These are phyloP conservation scores for Formica aserva DNA, from an alignment of 2,888 invertebrate genomes.

Conservation along the genomic window DNA sequence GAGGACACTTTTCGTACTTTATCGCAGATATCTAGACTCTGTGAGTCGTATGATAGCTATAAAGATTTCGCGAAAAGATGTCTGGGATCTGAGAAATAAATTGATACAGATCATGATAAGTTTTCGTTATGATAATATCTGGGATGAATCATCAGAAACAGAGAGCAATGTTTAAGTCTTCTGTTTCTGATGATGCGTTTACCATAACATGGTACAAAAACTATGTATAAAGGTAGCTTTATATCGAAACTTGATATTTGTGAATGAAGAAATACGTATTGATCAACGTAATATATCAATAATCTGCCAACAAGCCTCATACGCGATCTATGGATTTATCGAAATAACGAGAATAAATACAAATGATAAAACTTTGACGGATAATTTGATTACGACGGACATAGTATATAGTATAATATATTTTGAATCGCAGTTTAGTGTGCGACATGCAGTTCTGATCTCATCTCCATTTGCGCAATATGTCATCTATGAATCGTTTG, in stretches of 20 bases:
- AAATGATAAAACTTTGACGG: neutral
- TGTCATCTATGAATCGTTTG: neutral
- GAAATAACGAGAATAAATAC: neutral
- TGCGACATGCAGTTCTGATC: neutral
- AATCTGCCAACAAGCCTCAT: neutral
- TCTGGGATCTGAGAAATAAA: slow-evolving; percentile 2
- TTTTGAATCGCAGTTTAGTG: slow-evolving; percentile 7
- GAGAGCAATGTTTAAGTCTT: neutral
- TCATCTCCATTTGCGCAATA: neutral
- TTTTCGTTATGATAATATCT: neutral
- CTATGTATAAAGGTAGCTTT: neutral
- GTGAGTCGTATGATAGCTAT: neutral
- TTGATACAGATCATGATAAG: neutral
- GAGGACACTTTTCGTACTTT: neutral
- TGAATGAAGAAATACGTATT: neutral
- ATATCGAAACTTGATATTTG: neutral
- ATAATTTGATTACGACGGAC: neutral
- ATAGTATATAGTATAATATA: neutral
- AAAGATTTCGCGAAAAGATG: slow-evolving; percentile 4
- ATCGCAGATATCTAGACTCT: neutral
- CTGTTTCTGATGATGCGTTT: neutral
- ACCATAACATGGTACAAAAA: neutral
- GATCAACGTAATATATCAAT: neutral
- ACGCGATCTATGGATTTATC: neutral
- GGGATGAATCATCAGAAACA: neutral